A percentile compares a stretch with the other conserved stretches of the same genome.
phyloP scores from a whole-genome alignment of 2,797 vertebrate species.

The Notoglanidium macrostoma region DNA sequence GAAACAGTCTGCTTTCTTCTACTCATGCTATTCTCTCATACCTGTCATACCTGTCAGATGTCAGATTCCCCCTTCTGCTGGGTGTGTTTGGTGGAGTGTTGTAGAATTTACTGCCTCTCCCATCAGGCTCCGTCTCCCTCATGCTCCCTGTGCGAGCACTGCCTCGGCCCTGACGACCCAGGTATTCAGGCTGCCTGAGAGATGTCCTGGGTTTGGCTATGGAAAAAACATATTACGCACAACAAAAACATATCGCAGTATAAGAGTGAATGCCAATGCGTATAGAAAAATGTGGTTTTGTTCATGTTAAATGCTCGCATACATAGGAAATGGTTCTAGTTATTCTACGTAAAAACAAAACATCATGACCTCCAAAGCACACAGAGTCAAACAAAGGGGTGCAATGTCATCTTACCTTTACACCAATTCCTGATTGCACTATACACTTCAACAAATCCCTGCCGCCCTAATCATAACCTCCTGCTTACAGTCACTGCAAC shows the following conservation, averaged over 20 bases:
- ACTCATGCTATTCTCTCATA: not conserved
- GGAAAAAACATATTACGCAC: conserved; percentile 20
- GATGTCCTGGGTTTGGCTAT: conserved; percentile 82
- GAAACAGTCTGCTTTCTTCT: not conserved
- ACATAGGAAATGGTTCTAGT: not conserved
- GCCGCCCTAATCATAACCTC: conserved; percentile 16
- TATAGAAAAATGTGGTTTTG: not conserved
- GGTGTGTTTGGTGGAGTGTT: conserved; percentile 51
- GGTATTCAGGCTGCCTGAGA: conserved; percentile 75
- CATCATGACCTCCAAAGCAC: not conserved
- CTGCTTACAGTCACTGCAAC: not conserved
- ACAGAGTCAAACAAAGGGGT: not conserved
- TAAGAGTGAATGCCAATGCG: not conserved
- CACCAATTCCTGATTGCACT: not conserved
- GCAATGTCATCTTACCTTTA: conserved; percentile 2
- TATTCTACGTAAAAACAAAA: not conserved
- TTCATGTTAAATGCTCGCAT: not conserved
- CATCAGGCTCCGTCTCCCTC: conserved; percentile 63
- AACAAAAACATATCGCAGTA: not conserved
- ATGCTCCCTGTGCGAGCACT: conserved; percentile 55
- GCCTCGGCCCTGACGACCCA: conserved; percentile 61
- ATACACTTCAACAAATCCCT: conserved; percentile 5
- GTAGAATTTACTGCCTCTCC: conserved; percentile 53
- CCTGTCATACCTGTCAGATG: conserved; percentile 60
- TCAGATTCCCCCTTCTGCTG: conserved; percentile 67